Base-by-base conservation (phyloP, 2,888 invertebrate species). In the Chaetogeoica ovagalla region DNA sequence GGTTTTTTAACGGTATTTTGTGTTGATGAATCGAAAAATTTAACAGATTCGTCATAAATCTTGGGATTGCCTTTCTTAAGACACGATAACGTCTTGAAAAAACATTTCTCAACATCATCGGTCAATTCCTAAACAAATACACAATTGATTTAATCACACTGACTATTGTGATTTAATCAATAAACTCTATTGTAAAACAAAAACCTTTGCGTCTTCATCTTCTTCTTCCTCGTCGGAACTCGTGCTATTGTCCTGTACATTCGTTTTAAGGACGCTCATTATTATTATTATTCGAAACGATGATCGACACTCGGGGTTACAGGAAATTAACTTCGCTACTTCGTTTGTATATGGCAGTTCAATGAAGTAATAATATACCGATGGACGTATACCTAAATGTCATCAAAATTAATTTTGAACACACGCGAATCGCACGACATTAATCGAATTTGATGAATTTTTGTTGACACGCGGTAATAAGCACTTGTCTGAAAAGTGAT, bases 11-110 rank as follows among this genome's bases (percentile, higher is more conserved):
- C 81, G 37, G 81, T 83, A 9, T 83, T 63, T 13, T 83, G 82
- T 19, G 73, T 82, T 37, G 87, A 85, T 1, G 88, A 85, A 69
- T 89, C 87, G 87, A 95, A 96, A 85, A 94, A 95, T 75, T 88
- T 89, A 52, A 89, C 89, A 76, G 90, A 88, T 62, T 91, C 89
- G 85, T 97, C 91, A 86, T 98, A 98, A 83, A 97, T 96, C 83
- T 90, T 89, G 0, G 97, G 95, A 87, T 97, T 94, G 85, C 94
- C 94, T 68, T 91, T 93, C 86, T 97, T 97, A 68, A 98, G 86
- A 73, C 91, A 91, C 0, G 96, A 89, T 2, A 97, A 87, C 0
- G 97, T 93, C 87, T 93, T 93, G 65, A 95, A 91, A 86, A 98
- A 98, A 83, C 94, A 92, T 83, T 93, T 91, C 85, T 98, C 97